Percentiles rank a stretch among this genome's conserved stretches.
phyloP scores from a whole-genome alignment of 2,888 invertebrate genomes.

The Lithophane ornitopus region DNA sequence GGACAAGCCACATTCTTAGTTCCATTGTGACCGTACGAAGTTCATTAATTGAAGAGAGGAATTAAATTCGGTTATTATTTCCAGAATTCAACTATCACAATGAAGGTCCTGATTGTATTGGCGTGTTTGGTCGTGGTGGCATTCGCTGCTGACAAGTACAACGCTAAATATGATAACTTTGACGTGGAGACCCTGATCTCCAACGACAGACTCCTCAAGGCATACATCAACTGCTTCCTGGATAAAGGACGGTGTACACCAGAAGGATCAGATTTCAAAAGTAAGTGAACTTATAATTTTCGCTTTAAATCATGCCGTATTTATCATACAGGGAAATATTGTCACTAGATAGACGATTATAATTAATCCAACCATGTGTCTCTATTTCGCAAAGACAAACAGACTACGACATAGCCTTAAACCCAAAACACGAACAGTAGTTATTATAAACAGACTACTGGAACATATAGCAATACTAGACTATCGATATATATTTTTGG shows the following conservation, averaged over 20 bases:
- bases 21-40: conserved; percentile 64
- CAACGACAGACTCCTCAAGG: conserved; percentile 93
- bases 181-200: conserved; percentile 93
- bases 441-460: conserved; percentile 37
- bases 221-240: conserved; percentile 93
- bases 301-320: not conserved
- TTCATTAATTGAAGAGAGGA: conserved; percentile 61
- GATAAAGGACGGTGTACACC: conserved; percentile 93
- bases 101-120: conserved; percentile 81
- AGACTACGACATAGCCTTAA: conserved; percentile 4
- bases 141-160: conserved; percentile 90
- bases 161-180: conserved; percentile 93
- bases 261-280: conserved; percentile 93
- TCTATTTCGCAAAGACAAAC: conserved; percentile 12
- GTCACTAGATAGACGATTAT: not conserved
- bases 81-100: conserved; percentile 74
- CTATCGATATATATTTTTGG: conserved; percentile 29
- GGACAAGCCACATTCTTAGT: conserved; percentile 66
- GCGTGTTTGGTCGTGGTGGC: conserved; percentile 79
- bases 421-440: conserved; percentile 30
- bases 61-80: conserved; percentile 67
- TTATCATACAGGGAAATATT: not conserved
- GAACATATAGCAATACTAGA: conserved; percentile 20
- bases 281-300: conserved; percentile 84
- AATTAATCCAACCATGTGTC: not conserved